Evolutionary conservation across 2,113 vertebrate species (phyloP).

Genomic region (Spilogale gracilis): DNA sequence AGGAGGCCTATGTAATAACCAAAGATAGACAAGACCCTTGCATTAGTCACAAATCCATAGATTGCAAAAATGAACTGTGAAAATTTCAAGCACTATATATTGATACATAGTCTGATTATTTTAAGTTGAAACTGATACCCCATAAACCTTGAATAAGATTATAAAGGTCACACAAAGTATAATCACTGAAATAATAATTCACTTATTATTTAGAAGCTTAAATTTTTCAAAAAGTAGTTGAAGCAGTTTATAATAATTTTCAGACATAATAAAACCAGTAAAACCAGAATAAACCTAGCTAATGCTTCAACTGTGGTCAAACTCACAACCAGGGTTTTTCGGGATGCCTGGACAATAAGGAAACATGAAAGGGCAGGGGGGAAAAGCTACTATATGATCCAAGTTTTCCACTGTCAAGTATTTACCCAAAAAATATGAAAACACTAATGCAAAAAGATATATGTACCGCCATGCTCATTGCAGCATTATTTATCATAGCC

Average conservation of each 20-base stretch:
- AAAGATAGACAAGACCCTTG: neutral
- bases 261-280: neutral
- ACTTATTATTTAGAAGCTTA: neutral
- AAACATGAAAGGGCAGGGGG: neutral
- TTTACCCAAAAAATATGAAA: neutral
- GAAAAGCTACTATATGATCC: neutral
- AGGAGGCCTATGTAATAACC: neutral
- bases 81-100: neutral
- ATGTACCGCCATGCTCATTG: neutral
- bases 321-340: neutral
- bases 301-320: neutral
- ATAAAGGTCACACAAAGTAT: neutral
- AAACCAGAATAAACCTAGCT: neutral
- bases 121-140: neutral
- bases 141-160: neutral
- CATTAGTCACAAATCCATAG: neutral
- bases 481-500: neutral
- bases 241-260: neutral
- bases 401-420: neutral
- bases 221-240: neutral
- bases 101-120: neutral
- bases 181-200: slow-evolving; percentile 1
- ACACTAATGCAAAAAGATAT: neutral
- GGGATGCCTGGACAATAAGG: neutral
- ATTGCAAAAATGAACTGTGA: neutral